phyloP scores from a whole-genome alignment of 1,140 invertebrate species.

The Meloidogyne exigua region DNA sequence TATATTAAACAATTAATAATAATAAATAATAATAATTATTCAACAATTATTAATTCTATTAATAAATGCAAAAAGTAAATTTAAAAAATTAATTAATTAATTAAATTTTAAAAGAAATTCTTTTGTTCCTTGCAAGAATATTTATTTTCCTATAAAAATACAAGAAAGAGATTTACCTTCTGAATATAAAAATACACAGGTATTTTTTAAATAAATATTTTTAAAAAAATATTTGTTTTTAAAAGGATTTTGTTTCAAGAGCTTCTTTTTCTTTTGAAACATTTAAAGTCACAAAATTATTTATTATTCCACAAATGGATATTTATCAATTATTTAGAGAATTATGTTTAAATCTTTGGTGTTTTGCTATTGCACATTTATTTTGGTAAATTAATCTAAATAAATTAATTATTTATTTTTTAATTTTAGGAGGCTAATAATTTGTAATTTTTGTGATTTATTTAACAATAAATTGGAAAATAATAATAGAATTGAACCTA shows the following conservation, averaged over 20 bases:
- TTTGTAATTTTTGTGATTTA: not conserved
- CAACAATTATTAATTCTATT: conserved; percentile 22
- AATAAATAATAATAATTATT: not conserved
- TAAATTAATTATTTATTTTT: not conserved
- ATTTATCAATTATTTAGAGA: conserved; percentile 30
- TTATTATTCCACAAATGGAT: not conserved
- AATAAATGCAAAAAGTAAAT: conserved; percentile 34
- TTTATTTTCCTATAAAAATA: conserved; percentile 5
- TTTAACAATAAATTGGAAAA: not conserved
- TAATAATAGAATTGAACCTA: conserved; percentile 23
- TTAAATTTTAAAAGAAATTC: conserved; percentile 12
- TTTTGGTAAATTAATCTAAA: conserved; percentile 29
- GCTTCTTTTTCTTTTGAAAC: conserved; percentile 38
- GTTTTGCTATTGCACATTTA: conserved; percentile 44
- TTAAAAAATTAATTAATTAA: conserved; percentile 9
- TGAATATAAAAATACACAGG: conserved; percentile 36
- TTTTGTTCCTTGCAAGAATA: conserved; percentile 9
- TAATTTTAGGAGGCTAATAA: conserved; percentile 10
- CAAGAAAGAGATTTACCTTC: conserved; percentile 28
- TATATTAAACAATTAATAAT: not conserved
- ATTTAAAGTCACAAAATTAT: conserved; percentile 31
- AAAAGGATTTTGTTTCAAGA: conserved; percentile 34
- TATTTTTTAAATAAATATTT: conserved; percentile 5
- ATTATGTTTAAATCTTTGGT: conserved; percentile 39
- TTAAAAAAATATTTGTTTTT: conserved; percentile 25